Evolutionary conservation across 2,888 invertebrate species (phyloP).

Genomic region (Spodoptera picta): DNA sequence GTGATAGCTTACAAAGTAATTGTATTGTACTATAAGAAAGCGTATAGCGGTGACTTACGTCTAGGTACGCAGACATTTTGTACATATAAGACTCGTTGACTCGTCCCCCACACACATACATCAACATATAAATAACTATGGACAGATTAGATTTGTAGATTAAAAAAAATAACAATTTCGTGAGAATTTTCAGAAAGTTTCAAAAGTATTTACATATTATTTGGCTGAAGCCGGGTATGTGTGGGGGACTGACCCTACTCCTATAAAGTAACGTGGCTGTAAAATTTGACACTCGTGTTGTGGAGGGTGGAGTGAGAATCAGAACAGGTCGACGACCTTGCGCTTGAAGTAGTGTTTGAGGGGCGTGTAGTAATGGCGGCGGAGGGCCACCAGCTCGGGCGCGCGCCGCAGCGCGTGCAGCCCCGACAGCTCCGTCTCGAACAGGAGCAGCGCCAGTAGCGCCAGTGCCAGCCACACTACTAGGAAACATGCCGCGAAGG

Average conservation of each 20-base stretch:
- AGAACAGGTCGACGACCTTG: slow-evolving; percentile 90
- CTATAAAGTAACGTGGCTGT: slow-evolving; percentile 66
- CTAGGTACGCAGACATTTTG: slow-evolving; percentile 58
- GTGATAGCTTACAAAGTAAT: slow-evolving; percentile 72
- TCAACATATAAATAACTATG: slow-evolving; percentile 20
- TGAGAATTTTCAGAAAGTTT: slow-evolving; percentile 13
- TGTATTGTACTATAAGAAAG: slow-evolving; percentile 78
- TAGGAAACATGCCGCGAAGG: slow-evolving; percentile 93
- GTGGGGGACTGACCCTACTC: slow-evolving; percentile 28
- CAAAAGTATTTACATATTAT: slow-evolving; percentile 6
- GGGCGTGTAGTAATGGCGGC: slow-evolving; percentile 94
- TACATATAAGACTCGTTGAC: slow-evolving; percentile 46
- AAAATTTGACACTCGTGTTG: slow-evolving; percentile 76
- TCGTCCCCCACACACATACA: slow-evolving; percentile 31
- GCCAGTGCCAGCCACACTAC: slow-evolving; percentile 92
- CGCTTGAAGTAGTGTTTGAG: slow-evolving; percentile 93
- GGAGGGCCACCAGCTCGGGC: slow-evolving; percentile 93
- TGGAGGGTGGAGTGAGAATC: slow-evolving; percentile 72
- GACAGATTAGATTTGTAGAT: slow-evolving; percentile 11
- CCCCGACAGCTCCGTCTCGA: slow-evolving; percentile 93
- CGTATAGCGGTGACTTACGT: slow-evolving; percentile 72
- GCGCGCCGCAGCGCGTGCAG: slow-evolving; percentile 91
- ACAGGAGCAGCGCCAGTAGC: slow-evolving; percentile 91
- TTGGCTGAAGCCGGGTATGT: slow-evolving; percentile 5
- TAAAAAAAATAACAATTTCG: slow-evolving; percentile 10